phyloP scores from a whole-genome alignment of 2,888 invertebrate genomes.

The Parasteatoda lunata region DNA sequence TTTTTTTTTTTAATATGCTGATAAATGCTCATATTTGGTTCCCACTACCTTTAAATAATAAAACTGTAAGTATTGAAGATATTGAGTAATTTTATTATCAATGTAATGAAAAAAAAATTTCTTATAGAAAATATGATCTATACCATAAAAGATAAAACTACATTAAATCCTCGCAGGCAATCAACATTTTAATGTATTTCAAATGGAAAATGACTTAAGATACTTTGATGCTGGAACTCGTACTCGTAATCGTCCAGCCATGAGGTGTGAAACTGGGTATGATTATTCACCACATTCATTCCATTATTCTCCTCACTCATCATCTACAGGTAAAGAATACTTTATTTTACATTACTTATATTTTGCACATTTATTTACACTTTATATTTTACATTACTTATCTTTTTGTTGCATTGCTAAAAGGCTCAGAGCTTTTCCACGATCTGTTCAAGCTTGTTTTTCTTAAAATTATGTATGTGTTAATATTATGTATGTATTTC shows the following conservation, averaged over 20 bases:
- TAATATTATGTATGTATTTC: too few species aligned
- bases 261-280: slow-evolving; percentile 59
- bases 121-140: too few species aligned
- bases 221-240: slow-evolving; percentile 40
- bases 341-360: background rate
- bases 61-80: too few species aligned
- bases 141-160: too few species aligned
- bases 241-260: slow-evolving; percentile 32
- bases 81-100: too few species aligned
- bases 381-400: background rate
- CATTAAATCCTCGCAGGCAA: too few species aligned
- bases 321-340: slow-evolving; percentile 48
- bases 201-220: slow-evolving; percentile 51
- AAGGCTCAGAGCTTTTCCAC: background rate
- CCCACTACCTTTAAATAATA: too few species aligned
- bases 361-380: background rate
- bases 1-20: too few species aligned
- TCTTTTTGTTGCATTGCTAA: background rate
- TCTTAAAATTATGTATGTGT: too few species aligned
- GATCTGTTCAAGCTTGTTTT: background rate
- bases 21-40: too few species aligned
- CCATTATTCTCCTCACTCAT: slow-evolving; percentile 48
- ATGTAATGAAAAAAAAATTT: too few species aligned
- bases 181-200: slow-evolving; percentile 10
- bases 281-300: slow-evolving; percentile 59